phyloP scores from a whole-genome alignment of 2,113 vertebrate species.

The Sula dactylatra region DNA sequence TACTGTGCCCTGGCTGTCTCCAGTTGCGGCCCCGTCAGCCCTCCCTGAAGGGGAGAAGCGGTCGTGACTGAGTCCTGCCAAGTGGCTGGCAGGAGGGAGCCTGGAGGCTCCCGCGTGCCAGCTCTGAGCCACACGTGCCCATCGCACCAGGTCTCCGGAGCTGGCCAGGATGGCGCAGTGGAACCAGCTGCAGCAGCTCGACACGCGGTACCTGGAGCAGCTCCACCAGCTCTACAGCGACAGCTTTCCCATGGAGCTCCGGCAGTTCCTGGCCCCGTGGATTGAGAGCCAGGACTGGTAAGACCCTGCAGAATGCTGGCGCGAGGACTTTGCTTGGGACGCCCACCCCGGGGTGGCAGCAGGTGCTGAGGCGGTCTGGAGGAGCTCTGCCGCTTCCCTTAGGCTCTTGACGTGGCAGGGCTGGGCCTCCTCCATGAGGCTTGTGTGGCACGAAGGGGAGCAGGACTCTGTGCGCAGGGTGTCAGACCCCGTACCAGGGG shows the following conservation, averaged over 20 bases:
- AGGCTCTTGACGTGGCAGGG: background rate
- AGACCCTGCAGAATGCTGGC: background rate
- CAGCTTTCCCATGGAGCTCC: conserved; percentile 98
- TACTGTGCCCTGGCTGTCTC: fast-evolving
- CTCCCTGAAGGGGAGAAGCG: background rate
- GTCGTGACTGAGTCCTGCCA: background rate
- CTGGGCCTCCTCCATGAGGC: background rate
- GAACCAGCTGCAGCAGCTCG: conserved; percentile 98
- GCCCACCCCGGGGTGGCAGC: fast-evolving
- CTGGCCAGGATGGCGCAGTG: conserved; percentile 91
- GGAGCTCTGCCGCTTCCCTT: background rate
- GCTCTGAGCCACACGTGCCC: background rate
- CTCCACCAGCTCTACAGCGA: conserved; percentile 97
- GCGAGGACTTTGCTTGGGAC: fast-evolving
- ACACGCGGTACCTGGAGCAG: conserved; percentile 96
- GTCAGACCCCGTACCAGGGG: fast-evolving
- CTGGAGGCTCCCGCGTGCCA: background rate
- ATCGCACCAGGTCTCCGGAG: background rate
- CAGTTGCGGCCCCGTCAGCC: background rate
- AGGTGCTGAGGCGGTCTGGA: fast-evolving
- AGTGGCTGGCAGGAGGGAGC: background rate
- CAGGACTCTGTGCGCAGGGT: fast-evolving
- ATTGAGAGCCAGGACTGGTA: conserved; percentile 99
- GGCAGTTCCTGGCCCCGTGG: conserved; percentile 97
- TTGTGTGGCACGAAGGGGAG: fast-evolving